Evolutionary conservation across 2,797 vertebrate genomes (phyloP), one percentile per base, ranked within the genome.

Genomic region (Tolypeutes matacus): DNA sequence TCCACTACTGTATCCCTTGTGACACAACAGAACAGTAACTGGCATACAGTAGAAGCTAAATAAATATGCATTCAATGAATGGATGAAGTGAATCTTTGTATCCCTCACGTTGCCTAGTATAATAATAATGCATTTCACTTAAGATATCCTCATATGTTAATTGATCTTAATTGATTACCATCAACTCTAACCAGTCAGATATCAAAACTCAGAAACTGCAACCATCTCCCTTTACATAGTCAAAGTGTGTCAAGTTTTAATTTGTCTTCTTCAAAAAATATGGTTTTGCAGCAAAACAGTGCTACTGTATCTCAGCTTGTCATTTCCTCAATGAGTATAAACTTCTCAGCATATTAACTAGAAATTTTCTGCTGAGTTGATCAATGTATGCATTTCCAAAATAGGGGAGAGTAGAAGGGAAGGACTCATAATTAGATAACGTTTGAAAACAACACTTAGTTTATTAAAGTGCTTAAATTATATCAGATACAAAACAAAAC

Each of bases 311-410:
- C n/a, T 96, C n/a, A 85, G 6, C 1, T 60, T 96, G 58, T 15
- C 56, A 80, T 83, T 92, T 94, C 39, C 36, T 83, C 21, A 2
- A 27, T 72, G 46, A 34, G 0, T 39, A 42, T 86, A 46, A 91
- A 51, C 4, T 82, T 92, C 60, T 83, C 72, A 49, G 17, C 15
- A 76, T 5, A 65, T 86, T 76, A 51, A 10, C 53, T 83, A 53
- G 89, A 69, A 46, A 58, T 65, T 36, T 85, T 62, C 5, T 27
- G n/a, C 36, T 25, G 42, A 42, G 27, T 29, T 73, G 5, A 51
- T 76, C 62, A 72, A 72, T 85, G 39, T 53, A 13, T 72, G 51
- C 31, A 51, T 87, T 93, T 93, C 21, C 18, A 94, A 88, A 62
- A 23, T 67, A 94, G 1, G 36, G 2, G 2, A 76, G 27, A 81